These are phyloP conservation scores for Drosophila dives DNA, from an alignment of 2,888 invertebrate species.

Conservation along the genomic window DNA sequence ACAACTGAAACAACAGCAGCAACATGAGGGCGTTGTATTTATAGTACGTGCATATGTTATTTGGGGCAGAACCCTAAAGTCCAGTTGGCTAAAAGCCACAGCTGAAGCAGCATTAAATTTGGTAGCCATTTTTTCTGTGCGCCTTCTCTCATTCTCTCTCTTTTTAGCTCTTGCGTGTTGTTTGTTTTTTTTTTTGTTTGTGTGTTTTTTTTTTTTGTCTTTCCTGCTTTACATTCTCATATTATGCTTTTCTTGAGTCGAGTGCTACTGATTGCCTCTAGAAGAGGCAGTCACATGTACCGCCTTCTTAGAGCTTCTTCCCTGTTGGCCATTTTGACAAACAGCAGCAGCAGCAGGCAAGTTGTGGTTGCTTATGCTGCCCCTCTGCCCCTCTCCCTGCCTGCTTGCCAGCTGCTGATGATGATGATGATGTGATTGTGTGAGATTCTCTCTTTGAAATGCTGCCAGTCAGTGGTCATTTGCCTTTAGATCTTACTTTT, in stretches of 20 bases:
- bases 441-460: conserved; percentile 47
- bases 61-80: conserved; percentile 50
- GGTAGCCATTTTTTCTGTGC: conserved; percentile 53
- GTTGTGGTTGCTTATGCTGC: conserved; percentile 28
- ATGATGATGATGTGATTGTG: conserved; percentile 70
- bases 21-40: conserved; percentile 60
- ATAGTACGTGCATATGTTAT: conserved; percentile 47
- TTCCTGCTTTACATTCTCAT: conserved; percentile 62
- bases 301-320: conserved; percentile 49
- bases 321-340: conserved; percentile 74
- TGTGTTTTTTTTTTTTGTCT: conserved; percentile 23
- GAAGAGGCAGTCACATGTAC: conserved; percentile 49
- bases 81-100: conserved; percentile 43
- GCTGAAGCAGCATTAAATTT: conserved; percentile 47
- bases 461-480: conserved; percentile 52
- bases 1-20: conserved; percentile 12
- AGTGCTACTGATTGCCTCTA: conserved; percentile 65
- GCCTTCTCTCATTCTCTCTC: conserved; percentile 15
- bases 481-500: conserved; percentile 19
- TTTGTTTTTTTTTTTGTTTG: not conserved
- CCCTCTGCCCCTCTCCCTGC: conserved; percentile 4
- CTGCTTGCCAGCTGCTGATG: conserved; percentile 19
- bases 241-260: conserved; percentile 49
- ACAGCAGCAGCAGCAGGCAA: conserved; percentile 48
- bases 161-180: not conserved